phyloP scores from a whole-genome alignment of 2,113 vertebrate genomes.

The Sterrhoptilus dennistouni region DNA sequence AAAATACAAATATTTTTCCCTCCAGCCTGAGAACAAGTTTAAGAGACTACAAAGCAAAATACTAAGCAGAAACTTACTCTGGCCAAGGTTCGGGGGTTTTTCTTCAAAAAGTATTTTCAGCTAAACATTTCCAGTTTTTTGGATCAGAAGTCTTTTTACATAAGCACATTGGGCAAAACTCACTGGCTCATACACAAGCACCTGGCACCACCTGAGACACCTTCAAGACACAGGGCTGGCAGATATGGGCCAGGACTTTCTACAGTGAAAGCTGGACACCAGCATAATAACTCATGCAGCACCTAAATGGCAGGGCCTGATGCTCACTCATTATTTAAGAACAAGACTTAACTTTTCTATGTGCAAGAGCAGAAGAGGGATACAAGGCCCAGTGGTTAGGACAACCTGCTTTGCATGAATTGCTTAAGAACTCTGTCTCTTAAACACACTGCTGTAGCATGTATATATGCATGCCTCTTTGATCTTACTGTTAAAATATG shows the following conservation, averaged over 20 bases:
- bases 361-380: not conserved
- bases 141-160: not conserved
- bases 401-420: not conserved
- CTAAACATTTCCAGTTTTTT: not conserved
- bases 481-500: not conserved
- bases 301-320: not conserved
- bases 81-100: not conserved
- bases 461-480: not conserved
- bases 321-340: not conserved
- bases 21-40: not conserved
- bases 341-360: not conserved
- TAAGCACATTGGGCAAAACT: not conserved
- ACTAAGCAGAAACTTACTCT: not conserved
- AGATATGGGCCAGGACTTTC: not conserved
- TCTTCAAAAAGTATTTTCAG: rapidly evolving
- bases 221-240: not conserved
- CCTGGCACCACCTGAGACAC: not conserved
- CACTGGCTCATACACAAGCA: not conserved
- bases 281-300: rapidly evolving
- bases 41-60: not conserved
- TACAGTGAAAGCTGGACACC: not conserved
- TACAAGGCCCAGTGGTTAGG: not conserved
- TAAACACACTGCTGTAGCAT: not conserved
- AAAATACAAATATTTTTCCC: not conserved
- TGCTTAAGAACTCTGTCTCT: not conserved